Base-by-base conservation (phyloP, 2,888 invertebrate genomes). In the Mythimna vitellina region DNA sequence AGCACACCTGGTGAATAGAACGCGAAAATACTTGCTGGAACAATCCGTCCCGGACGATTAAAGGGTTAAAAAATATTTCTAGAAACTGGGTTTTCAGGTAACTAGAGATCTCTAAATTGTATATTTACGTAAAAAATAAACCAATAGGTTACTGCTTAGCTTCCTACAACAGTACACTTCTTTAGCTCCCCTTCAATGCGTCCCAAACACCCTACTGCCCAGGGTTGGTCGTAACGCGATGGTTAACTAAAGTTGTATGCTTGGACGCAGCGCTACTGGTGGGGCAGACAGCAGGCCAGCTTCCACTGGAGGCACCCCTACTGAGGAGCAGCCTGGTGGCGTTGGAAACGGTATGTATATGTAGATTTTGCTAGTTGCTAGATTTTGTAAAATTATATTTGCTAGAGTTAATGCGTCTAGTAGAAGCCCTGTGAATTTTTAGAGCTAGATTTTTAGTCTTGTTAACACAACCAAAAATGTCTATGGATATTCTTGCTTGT, bases 201-300 rank as follows among this genome's bases (percentile, higher is more conserved):
- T n/a, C 35, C 42, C 32, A 42, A 61, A 73, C 25, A 25, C 58
- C 74, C 54, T n/a, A 12, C 1, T 0, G 14, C 20, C 38, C 22
- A 60, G 63, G 73, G 57, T 58, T 49, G 57, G 20, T 14, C n/a
- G 1, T 54, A 12, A 58, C 22, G 12, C 0, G n/a, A 8, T 53
- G 32, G 46, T 49, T 79, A 79, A 79, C 75, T 79, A 53, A 79
- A 57, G 25, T 35, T 69, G 57, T 80, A 38, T 79, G 54, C 65
- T 84, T 85, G 86, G 83, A 93, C 42, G 88, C 96, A 99, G 98
- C 95, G 98, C 98, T 85, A 99, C 99, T 84, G 98, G 98, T 83
- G 98, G 98, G 77, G 99, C 99, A 25, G 99, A 99, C 94, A 98
- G 98, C 93, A 97, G 98, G 87, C 98, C 98, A 77, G 98, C 96